These are phyloP conservation scores for Pelagia noctiluca DNA, from an alignment of 30 jellyfish, hydroid and myxozoan genomes.

Conservation along the genomic window DNA sequence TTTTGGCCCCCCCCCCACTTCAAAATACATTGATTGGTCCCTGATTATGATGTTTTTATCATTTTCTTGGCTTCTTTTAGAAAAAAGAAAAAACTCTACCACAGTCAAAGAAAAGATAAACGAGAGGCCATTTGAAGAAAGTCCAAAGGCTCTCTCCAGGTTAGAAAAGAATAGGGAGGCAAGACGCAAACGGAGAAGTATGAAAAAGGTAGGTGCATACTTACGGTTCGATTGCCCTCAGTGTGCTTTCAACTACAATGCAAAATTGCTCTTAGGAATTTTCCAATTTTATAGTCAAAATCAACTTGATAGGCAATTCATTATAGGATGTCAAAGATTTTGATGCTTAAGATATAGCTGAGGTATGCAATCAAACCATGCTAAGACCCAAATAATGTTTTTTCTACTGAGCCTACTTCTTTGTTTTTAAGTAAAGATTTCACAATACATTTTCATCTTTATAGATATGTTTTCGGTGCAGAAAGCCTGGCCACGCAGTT, in stretches of 20 bases:
- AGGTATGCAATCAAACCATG: too few species aligned
- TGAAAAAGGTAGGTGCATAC: slow-evolving; percentile 43
- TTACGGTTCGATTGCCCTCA: background rate
- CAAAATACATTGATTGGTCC: background rate
- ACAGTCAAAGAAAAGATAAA: background rate
- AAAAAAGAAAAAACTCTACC: background rate
- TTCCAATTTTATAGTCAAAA: background rate
- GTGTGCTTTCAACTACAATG: background rate
- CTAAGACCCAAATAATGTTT: too few species aligned
- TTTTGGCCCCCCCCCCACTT: background rate
- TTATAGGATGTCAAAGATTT: background rate
- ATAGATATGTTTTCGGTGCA: slow-evolving; percentile 80
- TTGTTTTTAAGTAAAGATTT: too few species aligned
- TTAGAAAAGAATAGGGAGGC: slow-evolving; percentile 81
- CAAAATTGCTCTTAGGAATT: background rate
- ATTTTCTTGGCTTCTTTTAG: background rate
- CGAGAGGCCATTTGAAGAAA: background rate
- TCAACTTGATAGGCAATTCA: background rate
- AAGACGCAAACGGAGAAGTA: slow-evolving; percentile 68
- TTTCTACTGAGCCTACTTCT: too few species aligned
- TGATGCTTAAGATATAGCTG: too few species aligned
- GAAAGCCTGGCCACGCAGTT: slow-evolving; percentile 78
- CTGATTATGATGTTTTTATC: too few species aligned
- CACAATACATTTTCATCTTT: background rate
- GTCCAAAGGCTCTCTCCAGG: background rate